phyloP scores from a whole-genome alignment of 2,113 vertebrate genomes.

The Salvelinus namaycush region DNA sequence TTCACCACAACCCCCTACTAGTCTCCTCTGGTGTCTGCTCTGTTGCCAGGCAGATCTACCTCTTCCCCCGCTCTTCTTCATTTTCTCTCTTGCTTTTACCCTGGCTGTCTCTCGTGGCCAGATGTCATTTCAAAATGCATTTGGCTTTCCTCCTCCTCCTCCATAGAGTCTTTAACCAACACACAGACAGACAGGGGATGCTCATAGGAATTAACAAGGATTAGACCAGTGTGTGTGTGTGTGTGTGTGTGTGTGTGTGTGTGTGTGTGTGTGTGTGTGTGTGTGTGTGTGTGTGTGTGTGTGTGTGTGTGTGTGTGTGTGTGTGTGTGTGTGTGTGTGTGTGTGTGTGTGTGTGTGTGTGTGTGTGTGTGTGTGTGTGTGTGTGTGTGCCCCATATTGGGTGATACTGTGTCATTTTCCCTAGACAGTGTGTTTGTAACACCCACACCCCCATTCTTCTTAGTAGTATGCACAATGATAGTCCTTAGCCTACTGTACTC shows the following conservation, averaged over 20 bases:
- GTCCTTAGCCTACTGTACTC: conserved; percentile 29
- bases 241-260: not conserved
- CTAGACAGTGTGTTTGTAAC: no score
- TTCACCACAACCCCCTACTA: conserved; percentile 14
- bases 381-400: no score
- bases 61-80: not conserved
- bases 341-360: not conserved
- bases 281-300: not conserved
- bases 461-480: not conserved
- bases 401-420: not conserved
- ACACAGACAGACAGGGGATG: conserved; percentile 11
- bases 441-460: no score
- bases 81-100: conserved; percentile 33
- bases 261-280: not conserved
- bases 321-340: not conserved
- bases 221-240: conserved; percentile 4
- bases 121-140: conserved; percentile 12
- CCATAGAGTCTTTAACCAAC: conserved; percentile 21
- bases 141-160: not conserved
- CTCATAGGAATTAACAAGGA: conserved; percentile 11
- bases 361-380: not conserved
- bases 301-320: not conserved
- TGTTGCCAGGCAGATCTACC: conserved; percentile 72
- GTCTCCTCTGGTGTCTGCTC: conserved; percentile 48
- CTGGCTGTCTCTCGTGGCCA: conserved; percentile 22